Conservation (phyloP, 2,888 invertebrate species). For the Napeogenes inachia region DNA sequence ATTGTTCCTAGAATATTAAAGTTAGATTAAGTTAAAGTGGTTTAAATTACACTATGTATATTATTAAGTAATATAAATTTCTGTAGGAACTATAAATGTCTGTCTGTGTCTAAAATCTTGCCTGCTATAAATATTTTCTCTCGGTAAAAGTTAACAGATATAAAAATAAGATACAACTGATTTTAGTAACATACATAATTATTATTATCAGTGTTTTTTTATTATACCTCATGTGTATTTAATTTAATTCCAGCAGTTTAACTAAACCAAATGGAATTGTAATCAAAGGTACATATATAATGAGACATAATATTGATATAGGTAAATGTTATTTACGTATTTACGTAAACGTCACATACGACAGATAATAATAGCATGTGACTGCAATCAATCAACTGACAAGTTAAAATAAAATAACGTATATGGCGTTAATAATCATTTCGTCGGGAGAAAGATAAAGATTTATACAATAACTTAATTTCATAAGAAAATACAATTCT, state of each 20-base stretch:
- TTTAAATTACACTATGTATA: too few relatives aligned
- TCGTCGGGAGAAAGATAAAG: neutral
- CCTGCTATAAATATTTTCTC: too few relatives aligned
- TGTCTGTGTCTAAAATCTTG: too few relatives aligned
- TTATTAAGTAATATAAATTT: too few relatives aligned
- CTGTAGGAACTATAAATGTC: too few relatives aligned
- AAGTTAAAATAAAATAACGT: neutral
- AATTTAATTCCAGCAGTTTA: too few relatives aligned
- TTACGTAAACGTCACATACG: constrained; percentile 1
- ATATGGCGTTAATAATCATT: too few relatives aligned
- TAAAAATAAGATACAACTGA: too few relatives aligned
- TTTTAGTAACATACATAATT: too few relatives aligned
- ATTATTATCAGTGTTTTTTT: too few relatives aligned
- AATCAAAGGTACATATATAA: neutral
- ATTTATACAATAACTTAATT: neutral
- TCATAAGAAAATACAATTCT: constrained; percentile 22
- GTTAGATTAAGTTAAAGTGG: neutral
- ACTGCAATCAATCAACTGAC: neutral
- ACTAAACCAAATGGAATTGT: neutral
- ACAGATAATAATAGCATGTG: neutral
- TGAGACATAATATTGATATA: neutral
- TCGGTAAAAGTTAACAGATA: too few relatives aligned
- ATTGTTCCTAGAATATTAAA: constrained; percentile 68
- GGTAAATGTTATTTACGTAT: neutral
- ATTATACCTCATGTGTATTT: too few relatives aligned